phyloP scores from a whole-genome alignment of 2,888 invertebrate genomes.

The Lacanobia oleracea region DNA sequence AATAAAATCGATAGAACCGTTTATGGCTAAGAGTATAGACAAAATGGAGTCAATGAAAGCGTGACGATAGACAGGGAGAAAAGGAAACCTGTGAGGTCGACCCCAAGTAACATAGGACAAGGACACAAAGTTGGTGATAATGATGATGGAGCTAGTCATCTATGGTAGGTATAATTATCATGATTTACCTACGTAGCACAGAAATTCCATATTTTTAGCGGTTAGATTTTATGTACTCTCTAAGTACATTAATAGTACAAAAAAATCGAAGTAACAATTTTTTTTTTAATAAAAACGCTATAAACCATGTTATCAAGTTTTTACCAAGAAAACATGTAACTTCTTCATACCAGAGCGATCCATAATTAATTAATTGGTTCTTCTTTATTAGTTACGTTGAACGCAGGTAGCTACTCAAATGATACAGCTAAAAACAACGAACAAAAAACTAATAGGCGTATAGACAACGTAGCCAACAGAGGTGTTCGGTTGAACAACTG shows the following conservation, averaged over 20 bases:
- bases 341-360: slow-evolving; percentile 35
- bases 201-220: no score
- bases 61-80: background rate
- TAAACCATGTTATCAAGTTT: slow-evolving; percentile 16
- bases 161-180: background rate
- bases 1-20: background rate
- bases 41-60: background rate
- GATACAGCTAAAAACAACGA: slow-evolving; percentile 25
- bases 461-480: slow-evolving; percentile 26
- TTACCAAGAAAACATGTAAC: slow-evolving; percentile 33
- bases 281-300: background rate
- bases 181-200: background rate
- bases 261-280: no score
- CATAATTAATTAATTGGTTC: slow-evolving; percentile 45
- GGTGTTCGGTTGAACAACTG: slow-evolving; percentile 27
- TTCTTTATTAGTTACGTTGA: slow-evolving; percentile 39
- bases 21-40: background rate
- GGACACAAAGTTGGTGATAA: background rate
- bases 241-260: no score
- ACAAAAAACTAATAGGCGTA: slow-evolving; percentile 41
- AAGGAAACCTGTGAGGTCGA: no score
- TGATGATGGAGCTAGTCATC: background rate
- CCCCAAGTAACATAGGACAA: background rate
- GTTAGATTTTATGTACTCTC: no score
- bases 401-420: slow-evolving; percentile 53